Base-by-base conservation (phyloP, 2,888 invertebrate species). In the Polyploca ridens region DNA sequence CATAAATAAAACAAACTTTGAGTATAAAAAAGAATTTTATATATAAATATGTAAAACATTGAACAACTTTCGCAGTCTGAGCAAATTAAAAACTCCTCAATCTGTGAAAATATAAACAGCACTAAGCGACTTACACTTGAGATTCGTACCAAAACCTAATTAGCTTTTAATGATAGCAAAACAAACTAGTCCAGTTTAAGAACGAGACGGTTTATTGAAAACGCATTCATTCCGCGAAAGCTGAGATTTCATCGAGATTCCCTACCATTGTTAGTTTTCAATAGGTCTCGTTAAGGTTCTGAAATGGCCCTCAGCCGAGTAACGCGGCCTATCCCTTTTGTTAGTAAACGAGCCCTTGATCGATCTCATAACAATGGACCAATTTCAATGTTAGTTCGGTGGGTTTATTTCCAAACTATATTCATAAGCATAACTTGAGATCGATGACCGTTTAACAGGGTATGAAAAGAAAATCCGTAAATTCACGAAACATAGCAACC, bases 301-400 rank as follows among this genome's bases (percentile, higher is more conserved):
- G 82, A 86, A 90, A 90, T 85, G 88, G 88, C 86, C 85, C 79
- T 83, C 83, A 73, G 77, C 76, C 70, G 81, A 79, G 82, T 80
- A 76, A 82, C 83, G 82, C 81, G 78, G 80, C 78, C 83, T 82
- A 86, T 83, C 82, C 84, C 90, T 85, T 89, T 92, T 91, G 91
- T 92, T 89, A 83, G 84, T 77, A 87, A 89, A 89, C 89, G 89
- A 89, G 85, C 84, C 83, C 84, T 86, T 88, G 90, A 91, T 91
- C 90, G 90, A 89, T 87, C 79, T 82, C 72, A 82, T 81, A 84
- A 91, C 90, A 91, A 91, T 91, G 75, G 86, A 71, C 87, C 87
- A 88, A 90, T 90, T 90, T 88, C 88, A 87, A 89, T 89, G 84
- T 84, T 82, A 84, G 86, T 82, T 84, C 74, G 64, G 73, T 67